Evolutionary conservation across 2,797 vertebrate species (phyloP), one percentile per base, ranked within the genome.

Genomic region (Sebastolobus alascanus): DNA sequence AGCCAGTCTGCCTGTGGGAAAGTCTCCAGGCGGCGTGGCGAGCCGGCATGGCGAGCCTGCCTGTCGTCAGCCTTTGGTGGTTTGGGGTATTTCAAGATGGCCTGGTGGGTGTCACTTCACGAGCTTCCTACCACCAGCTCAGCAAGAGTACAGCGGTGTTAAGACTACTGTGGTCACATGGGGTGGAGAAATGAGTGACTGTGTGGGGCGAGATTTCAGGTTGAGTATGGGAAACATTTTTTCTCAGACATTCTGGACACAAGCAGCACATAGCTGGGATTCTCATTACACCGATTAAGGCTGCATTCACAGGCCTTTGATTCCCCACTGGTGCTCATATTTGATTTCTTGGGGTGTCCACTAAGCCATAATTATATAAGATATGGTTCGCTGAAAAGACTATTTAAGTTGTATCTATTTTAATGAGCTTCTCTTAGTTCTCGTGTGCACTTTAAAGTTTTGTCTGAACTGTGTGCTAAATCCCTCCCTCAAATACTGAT

Each of bases 31-130:
- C 82, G 56, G 85, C 83, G 13, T 60, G 84, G 81, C 73, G 67
- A 84, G 90, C 60, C 82, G 61, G 85, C 83, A 2, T 60, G 84
- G 81, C 73, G 69, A 84, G 91, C 75, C 91, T 58, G 80, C 59
- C 70, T 77, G 87, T 90, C 89, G 65, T 88, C 84, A 85, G 90
- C 93, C 83, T 77, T 77, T 69, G 43, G 83, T 55, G 92, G 90
- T 94, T 91, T 84, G 76, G 87, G 73, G 86, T 93, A 92, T 94
- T 94, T 93, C 65, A 80, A 93, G 89, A 91, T 73, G 75, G 77
- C 72, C 77, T 35, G 38, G 85, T 90, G 91, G 92, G 89, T 90
- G 93, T 92, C 81, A 79, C 85, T 83, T 87, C 84, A 82, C 73
- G 1, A 84, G 87, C 85, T 87, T 90, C 83, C 80, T 73, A 37